Conservation (phyloP, 2,888 invertebrate species). For the Polydrusus tereticollis region DNA sequence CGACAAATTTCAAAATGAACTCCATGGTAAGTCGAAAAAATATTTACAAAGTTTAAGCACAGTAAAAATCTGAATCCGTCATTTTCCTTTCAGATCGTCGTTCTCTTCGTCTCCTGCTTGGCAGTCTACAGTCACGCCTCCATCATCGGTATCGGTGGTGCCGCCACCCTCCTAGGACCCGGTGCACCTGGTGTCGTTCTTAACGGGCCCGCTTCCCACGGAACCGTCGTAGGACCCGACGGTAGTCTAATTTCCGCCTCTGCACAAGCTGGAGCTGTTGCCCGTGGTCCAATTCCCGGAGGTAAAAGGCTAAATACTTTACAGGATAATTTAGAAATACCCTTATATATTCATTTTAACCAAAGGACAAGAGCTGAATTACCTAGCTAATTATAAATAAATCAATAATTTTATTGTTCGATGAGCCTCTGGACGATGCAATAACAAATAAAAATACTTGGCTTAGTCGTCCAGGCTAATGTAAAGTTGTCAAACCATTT, state of each 20-base stretch:
- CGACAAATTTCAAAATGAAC: conserved; percentile 57
- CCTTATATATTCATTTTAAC: background rate
- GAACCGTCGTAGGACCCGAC: conserved; percentile 63
- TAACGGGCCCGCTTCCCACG: conserved; percentile 59
- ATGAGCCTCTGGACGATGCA: no score
- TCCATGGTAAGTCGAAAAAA: conserved; percentile 57
- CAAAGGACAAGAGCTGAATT: no score
- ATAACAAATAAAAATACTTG: no score
- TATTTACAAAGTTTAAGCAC: background rate
- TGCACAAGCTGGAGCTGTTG: conserved; percentile 65
- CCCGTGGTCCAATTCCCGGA: conserved; percentile 62
- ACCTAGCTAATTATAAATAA: no score
- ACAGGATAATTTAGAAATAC: no score
- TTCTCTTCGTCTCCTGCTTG: conserved; percentile 54
- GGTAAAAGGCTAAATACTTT: no score
- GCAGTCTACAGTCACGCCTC: conserved; percentile 59
- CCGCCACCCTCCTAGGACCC: conserved; percentile 59
- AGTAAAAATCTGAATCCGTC: background rate
- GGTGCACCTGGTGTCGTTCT: conserved; percentile 60
- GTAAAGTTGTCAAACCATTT: no score
- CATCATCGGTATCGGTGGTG: conserved; percentile 54
- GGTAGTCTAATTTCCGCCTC: conserved; percentile 66
- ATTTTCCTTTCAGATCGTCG: conserved; percentile 34
- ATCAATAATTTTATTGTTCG: no score
- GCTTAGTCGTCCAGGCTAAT: no score